phyloP scores from a whole-genome alignment of 2,797 vertebrate species.

The Decapterus maruadsi region DNA sequence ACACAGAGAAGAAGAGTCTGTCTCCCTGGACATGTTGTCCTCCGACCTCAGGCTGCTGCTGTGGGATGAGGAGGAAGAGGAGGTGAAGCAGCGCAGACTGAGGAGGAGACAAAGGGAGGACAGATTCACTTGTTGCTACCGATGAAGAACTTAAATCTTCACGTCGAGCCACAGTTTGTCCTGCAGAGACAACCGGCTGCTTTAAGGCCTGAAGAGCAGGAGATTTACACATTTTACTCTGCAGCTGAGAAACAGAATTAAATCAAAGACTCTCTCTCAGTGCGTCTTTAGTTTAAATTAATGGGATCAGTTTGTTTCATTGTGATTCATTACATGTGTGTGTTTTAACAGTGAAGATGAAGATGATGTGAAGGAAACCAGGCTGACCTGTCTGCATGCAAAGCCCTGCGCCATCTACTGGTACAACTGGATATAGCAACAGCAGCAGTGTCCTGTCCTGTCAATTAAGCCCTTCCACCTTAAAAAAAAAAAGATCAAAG shows the following conservation, averaged over 20 bases:
- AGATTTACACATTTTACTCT: background rate
- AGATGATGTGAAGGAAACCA: background rate
- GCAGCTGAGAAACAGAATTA: background rate
- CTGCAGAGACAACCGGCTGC: background rate
- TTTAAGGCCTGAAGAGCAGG: background rate
- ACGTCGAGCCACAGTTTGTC: background rate
- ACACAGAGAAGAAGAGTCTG: background rate
- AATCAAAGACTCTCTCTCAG: background rate
- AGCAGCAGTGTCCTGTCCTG: background rate
- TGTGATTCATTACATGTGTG: background rate
- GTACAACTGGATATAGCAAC: slow-evolving; percentile 9
- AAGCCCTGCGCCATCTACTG: slow-evolving; percentile 70
- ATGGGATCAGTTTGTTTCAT: no score
- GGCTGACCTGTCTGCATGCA: slow-evolving; percentile 1
- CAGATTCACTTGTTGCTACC: background rate
- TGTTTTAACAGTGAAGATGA: background rate
- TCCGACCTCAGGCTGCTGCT: background rate
- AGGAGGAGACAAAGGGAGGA: background rate
- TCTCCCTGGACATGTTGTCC: background rate
- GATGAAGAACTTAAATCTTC: background rate
- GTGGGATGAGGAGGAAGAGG: slow-evolving; percentile 1
- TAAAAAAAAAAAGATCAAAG: background rate
- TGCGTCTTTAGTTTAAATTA: no score
- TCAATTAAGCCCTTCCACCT: background rate
- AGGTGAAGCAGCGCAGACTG: background rate